Percentiles rank a stretch among this genome's conserved stretches.
Evolutionary conservation across 2,113 vertebrate species (phyloP).

Genomic region (Scatophagus argus): DNA sequence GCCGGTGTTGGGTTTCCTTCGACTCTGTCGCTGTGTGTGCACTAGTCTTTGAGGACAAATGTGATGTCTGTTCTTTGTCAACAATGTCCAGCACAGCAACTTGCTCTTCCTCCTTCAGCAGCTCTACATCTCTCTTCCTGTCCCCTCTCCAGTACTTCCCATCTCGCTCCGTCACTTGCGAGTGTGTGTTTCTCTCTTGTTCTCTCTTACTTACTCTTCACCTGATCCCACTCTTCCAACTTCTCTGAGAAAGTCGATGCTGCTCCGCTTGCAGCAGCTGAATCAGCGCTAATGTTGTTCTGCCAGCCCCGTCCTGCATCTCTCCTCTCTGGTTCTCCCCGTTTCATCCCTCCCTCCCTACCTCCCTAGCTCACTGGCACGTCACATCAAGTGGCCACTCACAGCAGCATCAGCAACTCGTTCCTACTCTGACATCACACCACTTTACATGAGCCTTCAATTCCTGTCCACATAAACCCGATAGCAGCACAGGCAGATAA

Average conservation of each 20-base stretch:
- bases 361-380: constrained; percentile 29
- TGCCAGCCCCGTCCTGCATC: constrained; percentile 40
- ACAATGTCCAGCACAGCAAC: constrained; percentile 48
- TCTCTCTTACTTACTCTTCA: constrained; percentile 61
- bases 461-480: constrained; percentile 50
- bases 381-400: constrained; percentile 65
- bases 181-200: constrained; percentile 39
- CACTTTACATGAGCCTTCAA: constrained; percentile 57
- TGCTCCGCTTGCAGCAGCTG: constrained; percentile 71
- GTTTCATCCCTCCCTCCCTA: constrained; percentile 40
- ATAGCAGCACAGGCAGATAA: constrained; percentile 25
- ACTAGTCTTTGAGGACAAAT: constrained; percentile 43
- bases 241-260: constrained; percentile 74
- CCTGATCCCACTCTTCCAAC: constrained; percentile 51
- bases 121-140: constrained; percentile 41
- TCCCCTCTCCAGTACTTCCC: constrained; percentile 40
- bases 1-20: constrained; percentile 72
- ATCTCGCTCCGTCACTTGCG: constrained; percentile 36
- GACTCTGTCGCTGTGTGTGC: constrained; percentile 31
- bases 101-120: constrained; percentile 55
- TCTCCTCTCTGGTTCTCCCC: constrained; percentile 8
- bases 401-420: constrained; percentile 42
- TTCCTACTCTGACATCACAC: constrained; percentile 64
- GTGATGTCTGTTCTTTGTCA: constrained; percentile 33
- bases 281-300: constrained; percentile 74